Evolutionary conservation across 2,797 vertebrate genomes (phyloP).

Genomic region (Sorex maritimensis): DNA sequence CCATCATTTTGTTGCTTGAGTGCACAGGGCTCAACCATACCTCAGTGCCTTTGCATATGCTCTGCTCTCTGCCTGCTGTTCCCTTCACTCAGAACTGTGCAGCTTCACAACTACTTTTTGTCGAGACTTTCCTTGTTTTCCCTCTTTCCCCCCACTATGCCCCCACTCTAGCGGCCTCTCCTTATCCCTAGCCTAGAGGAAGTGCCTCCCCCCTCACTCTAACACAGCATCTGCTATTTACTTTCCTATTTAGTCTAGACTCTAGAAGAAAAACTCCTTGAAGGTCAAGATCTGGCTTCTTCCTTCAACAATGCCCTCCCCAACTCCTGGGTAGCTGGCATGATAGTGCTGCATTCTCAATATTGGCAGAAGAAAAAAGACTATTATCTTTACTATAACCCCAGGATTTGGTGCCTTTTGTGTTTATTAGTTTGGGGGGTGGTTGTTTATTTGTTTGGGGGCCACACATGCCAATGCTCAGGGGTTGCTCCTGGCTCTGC

Average conservation of each 20-base stretch:
- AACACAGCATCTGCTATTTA: not conserved
- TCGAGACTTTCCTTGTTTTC: not conserved
- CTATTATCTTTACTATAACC: not conserved
- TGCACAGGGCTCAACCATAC: not conserved
- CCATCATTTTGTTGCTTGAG: not conserved
- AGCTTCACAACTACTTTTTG: not conserved
- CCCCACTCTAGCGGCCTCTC: not conserved
- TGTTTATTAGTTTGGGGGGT: too few relatives aligned
- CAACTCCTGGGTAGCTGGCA: not conserved
- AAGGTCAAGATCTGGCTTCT: not conserved
- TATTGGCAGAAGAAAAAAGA: not conserved
- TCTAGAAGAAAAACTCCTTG: not conserved
- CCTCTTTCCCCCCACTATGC: not conserved
- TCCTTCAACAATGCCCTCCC: too few relatives aligned
- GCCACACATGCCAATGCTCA: too few relatives aligned
- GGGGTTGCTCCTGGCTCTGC: too few relatives aligned
- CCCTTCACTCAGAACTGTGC: not conserved
- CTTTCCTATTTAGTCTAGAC: conserved; percentile 1
- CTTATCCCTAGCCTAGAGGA: not conserved
- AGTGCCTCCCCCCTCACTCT: not conserved
- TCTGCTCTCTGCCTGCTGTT: not conserved
- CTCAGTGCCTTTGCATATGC: conserved; percentile 2
- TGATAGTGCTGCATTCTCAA: not conserved
- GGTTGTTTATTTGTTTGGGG: too few relatives aligned
- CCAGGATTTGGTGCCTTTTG: not conserved